phyloP scores from a whole-genome alignment of 2,888 invertebrate species.

The Thymelicus acteon region DNA sequence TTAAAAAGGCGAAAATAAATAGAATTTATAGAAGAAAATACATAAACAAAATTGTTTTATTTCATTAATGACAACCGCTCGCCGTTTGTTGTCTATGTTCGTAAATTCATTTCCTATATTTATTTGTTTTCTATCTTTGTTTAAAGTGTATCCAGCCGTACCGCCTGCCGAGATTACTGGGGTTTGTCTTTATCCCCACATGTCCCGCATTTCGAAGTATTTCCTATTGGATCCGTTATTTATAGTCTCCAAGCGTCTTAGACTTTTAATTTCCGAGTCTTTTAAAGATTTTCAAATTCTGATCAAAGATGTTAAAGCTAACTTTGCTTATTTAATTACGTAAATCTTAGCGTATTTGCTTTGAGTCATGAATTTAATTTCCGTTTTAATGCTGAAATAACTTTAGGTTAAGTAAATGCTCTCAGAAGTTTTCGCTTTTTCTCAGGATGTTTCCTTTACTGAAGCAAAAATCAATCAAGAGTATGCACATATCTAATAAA shows the following conservation, averaged over 20 bases:
- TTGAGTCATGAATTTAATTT: neutral
- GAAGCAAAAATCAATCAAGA: neutral
- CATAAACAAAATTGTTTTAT: too few species aligned
- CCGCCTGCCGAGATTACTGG: conserved; percentile 12
- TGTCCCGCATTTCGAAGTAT: conserved; percentile 19
- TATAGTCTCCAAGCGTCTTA: conserved; percentile 24
- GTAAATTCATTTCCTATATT: conserved; percentile 14
- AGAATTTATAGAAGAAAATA: too few species aligned
- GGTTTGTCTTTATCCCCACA: conserved; percentile 26
- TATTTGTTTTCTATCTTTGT: conserved; percentile 7
- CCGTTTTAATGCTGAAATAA: too few species aligned
- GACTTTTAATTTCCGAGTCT: conserved; percentile 27
- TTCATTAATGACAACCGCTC: neutral
- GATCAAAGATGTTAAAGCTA: neutral
- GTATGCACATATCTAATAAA: too few species aligned
- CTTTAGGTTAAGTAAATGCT: too few species aligned
- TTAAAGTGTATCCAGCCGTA: conserved; percentile 10
- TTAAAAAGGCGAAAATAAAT: too few species aligned
- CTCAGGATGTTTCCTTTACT: neutral
- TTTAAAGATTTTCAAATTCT: conserved; percentile 4
- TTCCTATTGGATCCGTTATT: conserved; percentile 26
- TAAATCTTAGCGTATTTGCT: neutral
- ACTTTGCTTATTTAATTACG: neutral
- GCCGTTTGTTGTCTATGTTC: neutral
- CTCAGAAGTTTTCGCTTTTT: too few species aligned